Evolutionary conservation across 2,888 invertebrate species (phyloP).

Genomic region (Seira sanloemensis): DNA sequence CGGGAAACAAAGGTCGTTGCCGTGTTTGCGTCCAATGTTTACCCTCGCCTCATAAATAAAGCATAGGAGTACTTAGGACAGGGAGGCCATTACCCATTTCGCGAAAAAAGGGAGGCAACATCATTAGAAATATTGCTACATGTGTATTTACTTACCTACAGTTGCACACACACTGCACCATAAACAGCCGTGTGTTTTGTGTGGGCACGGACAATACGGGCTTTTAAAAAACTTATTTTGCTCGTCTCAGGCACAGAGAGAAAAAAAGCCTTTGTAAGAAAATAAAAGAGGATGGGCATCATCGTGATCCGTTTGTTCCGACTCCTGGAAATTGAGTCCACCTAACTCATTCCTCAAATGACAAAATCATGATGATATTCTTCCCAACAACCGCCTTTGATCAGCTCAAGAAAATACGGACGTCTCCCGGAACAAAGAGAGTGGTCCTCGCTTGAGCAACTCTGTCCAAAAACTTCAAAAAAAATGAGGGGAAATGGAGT

Average conservation of each 20-base stretch:
- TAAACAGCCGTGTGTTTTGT: neutral
- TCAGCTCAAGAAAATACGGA: neutral
- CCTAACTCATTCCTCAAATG: neutral
- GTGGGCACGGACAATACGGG: neutral
- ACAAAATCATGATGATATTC: neutral
- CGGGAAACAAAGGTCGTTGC: conserved; percentile 46
- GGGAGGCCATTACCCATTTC: neutral
- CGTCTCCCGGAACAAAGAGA: neutral
- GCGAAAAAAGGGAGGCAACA: neutral
- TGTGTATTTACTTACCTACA: too few relatives aligned
- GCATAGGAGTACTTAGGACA: neutral
- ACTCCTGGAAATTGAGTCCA: neutral
- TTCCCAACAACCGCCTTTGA: neutral
- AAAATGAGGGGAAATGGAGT: neutral
- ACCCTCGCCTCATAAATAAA: conserved; percentile 28
- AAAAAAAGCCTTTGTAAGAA: neutral
- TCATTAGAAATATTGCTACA: neutral
- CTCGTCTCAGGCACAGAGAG: neutral
- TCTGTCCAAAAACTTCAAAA: neutral
- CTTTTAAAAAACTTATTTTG: neutral
- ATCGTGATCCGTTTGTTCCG: too few relatives aligned
- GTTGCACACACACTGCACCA: too few relatives aligned
- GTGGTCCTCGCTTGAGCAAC: neutral
- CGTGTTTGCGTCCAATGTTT: conserved; percentile 39
- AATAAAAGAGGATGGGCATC: neutral